These are phyloP conservation scores for Daktulosphaira vitifoliae DNA, from an alignment of 1,140 invertebrate genomes.

Conservation along the genomic window DNA sequence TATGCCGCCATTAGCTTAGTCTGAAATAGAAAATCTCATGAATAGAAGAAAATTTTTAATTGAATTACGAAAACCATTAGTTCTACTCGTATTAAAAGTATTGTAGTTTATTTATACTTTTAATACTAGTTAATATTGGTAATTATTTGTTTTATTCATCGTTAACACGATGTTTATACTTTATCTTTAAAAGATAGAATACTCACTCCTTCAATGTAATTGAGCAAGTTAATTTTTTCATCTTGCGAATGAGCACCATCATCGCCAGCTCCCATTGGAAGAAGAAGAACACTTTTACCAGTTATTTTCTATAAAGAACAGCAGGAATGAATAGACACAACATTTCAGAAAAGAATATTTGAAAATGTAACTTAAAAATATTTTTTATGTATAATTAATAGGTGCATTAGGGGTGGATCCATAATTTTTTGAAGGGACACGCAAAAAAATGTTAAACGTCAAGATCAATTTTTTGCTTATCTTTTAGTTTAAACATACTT, in stretches of 20 bases:
- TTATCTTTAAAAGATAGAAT: neutral
- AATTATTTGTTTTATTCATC: neutral
- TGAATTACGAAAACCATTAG: too few relatives aligned
- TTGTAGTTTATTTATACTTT: neutral
- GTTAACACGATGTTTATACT: neutral
- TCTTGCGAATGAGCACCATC: slow-evolving; percentile 98
- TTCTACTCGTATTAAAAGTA: too few relatives aligned
- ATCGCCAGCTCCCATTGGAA: slow-evolving; percentile 85
- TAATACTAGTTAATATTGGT: neutral
- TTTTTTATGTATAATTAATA: too few relatives aligned
- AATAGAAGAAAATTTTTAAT: too few relatives aligned
- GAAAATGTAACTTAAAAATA: too few relatives aligned
- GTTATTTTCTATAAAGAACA: slow-evolving; percentile 67
- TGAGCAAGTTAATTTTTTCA: slow-evolving; percentile 86
- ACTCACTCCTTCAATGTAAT: slow-evolving; percentile 90
- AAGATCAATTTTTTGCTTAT: too few relatives aligned
- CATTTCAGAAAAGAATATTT: too few relatives aligned
- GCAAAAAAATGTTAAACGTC: too few relatives aligned
- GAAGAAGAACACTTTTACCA: slow-evolving; percentile 82
- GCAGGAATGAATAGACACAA: too few relatives aligned
- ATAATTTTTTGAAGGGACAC: too few relatives aligned
- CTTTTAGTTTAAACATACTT: too few relatives aligned
- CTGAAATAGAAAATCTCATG: slow-evolving; percentile 56
- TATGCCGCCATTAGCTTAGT: slow-evolving; percentile 80
- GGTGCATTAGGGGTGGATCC: too few relatives aligned